Evolutionary conservation across 1,140 invertebrate genomes (phyloP).

Genomic region (Hesperophylax magnus): DNA sequence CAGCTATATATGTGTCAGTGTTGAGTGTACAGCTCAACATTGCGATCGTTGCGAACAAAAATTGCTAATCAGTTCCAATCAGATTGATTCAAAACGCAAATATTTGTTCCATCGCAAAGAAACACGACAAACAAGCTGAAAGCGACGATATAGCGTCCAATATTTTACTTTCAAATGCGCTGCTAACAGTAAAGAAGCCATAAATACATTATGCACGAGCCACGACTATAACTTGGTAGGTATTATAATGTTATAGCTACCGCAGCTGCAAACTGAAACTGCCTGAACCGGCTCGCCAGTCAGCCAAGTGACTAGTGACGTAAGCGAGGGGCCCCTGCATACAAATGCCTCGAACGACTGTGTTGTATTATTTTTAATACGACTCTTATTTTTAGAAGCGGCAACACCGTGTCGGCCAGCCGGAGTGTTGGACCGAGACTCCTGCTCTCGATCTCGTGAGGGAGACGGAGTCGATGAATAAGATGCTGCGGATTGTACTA

Average conservation of each 20-base stretch:
- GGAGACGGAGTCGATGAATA: neutral
- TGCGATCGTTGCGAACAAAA: too few species aligned
- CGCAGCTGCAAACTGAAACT: neutral
- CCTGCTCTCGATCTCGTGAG: too few species aligned
- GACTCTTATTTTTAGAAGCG: conserved; percentile 35
- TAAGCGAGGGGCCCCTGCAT: conserved; percentile 27
- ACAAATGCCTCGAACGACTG: conserved; percentile 11
- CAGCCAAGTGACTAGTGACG: conserved; percentile 1
- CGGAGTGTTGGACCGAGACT: neutral
- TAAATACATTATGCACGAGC: conserved; percentile 51
- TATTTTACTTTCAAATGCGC: conserved; percentile 55
- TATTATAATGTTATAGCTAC: neutral
- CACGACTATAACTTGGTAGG: neutral
- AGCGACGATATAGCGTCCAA: neutral
- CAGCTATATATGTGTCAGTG: too few species aligned
- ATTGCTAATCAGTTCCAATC: too few species aligned
- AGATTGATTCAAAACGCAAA: neutral
- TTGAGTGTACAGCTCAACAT: too few species aligned
- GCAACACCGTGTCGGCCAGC: neutral
- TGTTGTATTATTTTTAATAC: conserved; percentile 25
- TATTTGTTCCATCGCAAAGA: neutral
- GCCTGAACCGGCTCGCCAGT: neutral
- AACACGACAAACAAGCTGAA: neutral
- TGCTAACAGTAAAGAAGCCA: conserved; percentile 55
- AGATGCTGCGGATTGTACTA: neutral